Evolutionary conservation across 2,888 invertebrate genomes (phyloP).

Genomic region (Drosophila mettleri): DNA sequence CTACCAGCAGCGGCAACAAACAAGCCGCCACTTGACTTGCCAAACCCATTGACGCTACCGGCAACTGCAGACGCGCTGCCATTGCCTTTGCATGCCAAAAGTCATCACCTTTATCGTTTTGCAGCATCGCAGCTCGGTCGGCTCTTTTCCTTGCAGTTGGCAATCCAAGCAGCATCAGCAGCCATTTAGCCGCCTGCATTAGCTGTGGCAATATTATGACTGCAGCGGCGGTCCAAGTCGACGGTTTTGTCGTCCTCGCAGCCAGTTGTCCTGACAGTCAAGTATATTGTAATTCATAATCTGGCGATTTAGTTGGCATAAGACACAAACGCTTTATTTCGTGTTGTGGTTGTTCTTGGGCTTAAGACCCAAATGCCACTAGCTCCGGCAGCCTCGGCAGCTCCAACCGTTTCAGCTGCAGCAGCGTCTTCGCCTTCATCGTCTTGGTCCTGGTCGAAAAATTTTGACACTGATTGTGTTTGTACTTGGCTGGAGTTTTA

Average conservation of each 20-base stretch:
- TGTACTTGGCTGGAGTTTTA: conserved; percentile 32
- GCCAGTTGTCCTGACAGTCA: conserved; percentile 53
- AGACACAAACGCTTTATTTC: conserved; percentile 76
- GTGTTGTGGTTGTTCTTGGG: conserved; percentile 70
- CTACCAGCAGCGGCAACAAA: conserved; percentile 30
- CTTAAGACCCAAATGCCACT: conserved; percentile 56
- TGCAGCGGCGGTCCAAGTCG: conserved; percentile 28
- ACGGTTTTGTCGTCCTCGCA: conserved; percentile 14
- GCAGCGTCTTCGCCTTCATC: conserved; percentile 23
- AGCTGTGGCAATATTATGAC: conserved; percentile 78
- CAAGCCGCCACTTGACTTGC: conserved; percentile 62
- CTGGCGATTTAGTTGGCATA: conserved; percentile 77
- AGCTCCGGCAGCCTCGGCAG: conserved; percentile 5
- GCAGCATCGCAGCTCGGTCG: conserved; percentile 36
- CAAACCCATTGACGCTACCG: conserved; percentile 63
- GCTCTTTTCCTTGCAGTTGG: not conserved
- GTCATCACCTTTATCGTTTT: conserved; percentile 75
- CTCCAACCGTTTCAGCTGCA: conserved; percentile 18
- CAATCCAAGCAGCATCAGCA: not conserved
- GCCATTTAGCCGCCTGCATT: conserved; percentile 62
- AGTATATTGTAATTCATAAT: conserved; percentile 81
- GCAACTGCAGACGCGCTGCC: conserved; percentile 44
- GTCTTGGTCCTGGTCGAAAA: conserved; percentile 55
- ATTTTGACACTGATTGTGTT: conserved; percentile 80
- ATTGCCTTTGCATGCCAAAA: conserved; percentile 78